Base-by-base conservation (phyloP, 2,888 invertebrate genomes). In the Callyntrura sp. region DNA sequence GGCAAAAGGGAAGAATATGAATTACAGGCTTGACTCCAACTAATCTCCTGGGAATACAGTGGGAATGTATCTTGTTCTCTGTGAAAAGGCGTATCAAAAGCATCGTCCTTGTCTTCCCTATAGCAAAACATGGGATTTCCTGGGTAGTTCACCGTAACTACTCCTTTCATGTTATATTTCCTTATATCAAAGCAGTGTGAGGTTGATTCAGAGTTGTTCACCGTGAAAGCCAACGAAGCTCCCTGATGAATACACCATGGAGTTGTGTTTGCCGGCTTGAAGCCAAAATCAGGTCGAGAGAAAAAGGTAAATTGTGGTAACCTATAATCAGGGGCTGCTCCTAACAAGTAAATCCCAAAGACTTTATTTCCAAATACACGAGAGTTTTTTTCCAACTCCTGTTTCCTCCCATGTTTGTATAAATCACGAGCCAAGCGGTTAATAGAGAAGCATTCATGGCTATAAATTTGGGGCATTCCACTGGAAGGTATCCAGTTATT, bases 341-440 rank as follows among this genome's bases (percentile, higher is more conserved):
- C 86, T 14, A 86, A 12, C 4, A 86, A 17, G 62, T 86, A 86
- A 0, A 86, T 68, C 8, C 86, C 86, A 79, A 86, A 86, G 3
- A 86, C 86, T 79, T 86, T 86, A 20, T 86, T 86, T 14, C 86
- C 86, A 55, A 55, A 86, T 25, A 86, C 86, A 9, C 35, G n/a
- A 1, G 86, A 68, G 11, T 86, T 79, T 17, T 79, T 79, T 11
- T 51, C 65, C 20, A 86, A 17, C 20, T 55, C 79, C n/a, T 9
- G 73, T 35, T 20, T 28, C 0, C 51, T 68, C 6, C n/a, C 23
- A 11, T 79, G 51, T 28, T 79, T 28, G 23, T 86, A 86, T 12
- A 45, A 48, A 0, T 79, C 79, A 5, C 79, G 25, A 0, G 51
- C 45, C 1, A 79, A n/a, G 17, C 86, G 86, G 20, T 86, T 86